Evolutionary conservation across 1,140 invertebrate genomes (phyloP).

Genomic region (Brachionus asplanchnoidis): DNA sequence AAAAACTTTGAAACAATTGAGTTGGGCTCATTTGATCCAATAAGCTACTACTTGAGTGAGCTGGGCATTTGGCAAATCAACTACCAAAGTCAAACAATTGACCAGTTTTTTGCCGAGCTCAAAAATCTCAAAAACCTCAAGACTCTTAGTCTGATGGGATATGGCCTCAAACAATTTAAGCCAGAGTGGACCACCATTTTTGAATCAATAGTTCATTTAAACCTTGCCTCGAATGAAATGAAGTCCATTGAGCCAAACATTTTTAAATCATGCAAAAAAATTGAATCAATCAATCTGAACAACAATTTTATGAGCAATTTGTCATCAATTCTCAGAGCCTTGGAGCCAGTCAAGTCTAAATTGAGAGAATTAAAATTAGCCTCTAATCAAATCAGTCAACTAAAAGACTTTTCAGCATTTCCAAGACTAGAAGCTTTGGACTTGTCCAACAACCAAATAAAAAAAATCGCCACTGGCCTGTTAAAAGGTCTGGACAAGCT

Average conservation of each 20-base stretch:
- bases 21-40: not conserved
- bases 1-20: conserved; percentile 10
- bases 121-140: not conserved
- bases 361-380: not conserved
- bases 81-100: not conserved
- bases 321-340: not conserved
- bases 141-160: not conserved
- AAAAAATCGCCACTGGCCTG: not conserved
- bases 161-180: not conserved
- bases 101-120: not conserved
- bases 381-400: not conserved
- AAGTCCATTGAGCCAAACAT: not conserved
- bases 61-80: not conserved
- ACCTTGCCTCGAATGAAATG: not conserved
- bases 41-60: not conserved
- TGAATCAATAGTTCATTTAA: not conserved
- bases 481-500: not conserved
- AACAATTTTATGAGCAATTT: conserved; percentile 22
- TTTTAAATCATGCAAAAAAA: not conserved
- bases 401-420: not conserved
- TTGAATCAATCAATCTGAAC: not conserved
- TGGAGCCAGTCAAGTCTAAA: not conserved
- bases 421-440: not conserved
- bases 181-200: not conserved
- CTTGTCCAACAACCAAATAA: conserved; percentile 1